phyloP scores from a whole-genome alignment of 2,888 invertebrate genomes.

The Pollenia labialis region DNA sequence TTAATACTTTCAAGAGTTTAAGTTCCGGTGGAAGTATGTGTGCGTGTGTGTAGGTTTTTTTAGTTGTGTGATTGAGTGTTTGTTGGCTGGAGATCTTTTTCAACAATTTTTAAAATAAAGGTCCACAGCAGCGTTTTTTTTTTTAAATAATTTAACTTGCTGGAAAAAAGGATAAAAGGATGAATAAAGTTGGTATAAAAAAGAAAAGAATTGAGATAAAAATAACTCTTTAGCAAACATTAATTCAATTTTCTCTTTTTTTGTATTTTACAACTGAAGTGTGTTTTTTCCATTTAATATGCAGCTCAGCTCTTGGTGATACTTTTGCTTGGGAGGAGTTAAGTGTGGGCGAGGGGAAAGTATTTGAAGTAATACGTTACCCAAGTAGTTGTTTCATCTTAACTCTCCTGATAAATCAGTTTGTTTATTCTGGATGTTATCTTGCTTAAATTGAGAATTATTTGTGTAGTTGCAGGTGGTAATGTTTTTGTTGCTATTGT shows the following conservation, averaged over 20 bases:
- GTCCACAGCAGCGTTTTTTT: conserved; percentile 26
- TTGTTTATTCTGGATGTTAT: conserved; percentile 54
- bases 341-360: not conserved
- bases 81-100: conserved; percentile 6
- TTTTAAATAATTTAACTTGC: conserved; percentile 53
- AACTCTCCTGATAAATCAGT: conserved; percentile 42
- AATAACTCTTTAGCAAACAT: conserved; percentile 71
- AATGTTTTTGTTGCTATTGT: not conserved
- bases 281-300: not conserved
- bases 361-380: not conserved
- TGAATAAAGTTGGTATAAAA: not conserved
- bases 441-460: conserved; percentile 62
- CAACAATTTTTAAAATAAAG: conserved; percentile 35
- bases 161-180: conserved; percentile 2
- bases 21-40: conserved; percentile 28
- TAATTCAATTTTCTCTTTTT: conserved; percentile 63
- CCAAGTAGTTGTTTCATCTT: conserved; percentile 32
- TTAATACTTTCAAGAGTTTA: conserved; percentile 55
- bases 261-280: conserved; percentile 42
- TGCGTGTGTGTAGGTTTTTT: conserved; percentile 21
- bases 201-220: conserved; percentile 44
- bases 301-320: not conserved
- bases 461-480: conserved; percentile 45
- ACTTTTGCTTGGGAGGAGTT: not conserved
- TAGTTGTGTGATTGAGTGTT: conserved; percentile 36